A percentile compares a stretch with the other conserved stretches of the same genome.
Evolutionary conservation across 2,888 invertebrate species (phyloP).

Genomic region (Scaeva pyrastri): DNA sequence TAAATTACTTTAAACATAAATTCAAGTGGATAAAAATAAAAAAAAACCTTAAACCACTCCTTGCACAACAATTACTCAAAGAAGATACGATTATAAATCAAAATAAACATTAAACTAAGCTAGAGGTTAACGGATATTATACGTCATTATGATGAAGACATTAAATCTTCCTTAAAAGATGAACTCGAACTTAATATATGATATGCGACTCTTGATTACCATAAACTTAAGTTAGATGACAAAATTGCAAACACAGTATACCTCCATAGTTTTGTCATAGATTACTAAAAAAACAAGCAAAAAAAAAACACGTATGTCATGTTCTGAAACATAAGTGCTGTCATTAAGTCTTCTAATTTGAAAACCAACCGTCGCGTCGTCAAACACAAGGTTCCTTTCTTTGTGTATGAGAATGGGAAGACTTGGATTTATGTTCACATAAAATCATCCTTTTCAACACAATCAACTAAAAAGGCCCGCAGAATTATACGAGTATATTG

Average conservation of each 20-base stretch:
- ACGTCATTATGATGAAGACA: neutral
- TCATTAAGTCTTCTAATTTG: neutral
- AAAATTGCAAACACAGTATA: too few species aligned
- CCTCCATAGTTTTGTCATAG: too few species aligned
- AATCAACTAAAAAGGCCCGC: neutral
- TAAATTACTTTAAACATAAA: neutral
- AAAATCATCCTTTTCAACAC: conserved; percentile 9
- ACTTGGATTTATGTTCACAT: neutral
- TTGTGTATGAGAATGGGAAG: too few species aligned
- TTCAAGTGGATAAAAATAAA: neutral
- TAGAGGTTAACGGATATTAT: too few species aligned
- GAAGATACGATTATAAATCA: neutral
- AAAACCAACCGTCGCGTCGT: neutral
- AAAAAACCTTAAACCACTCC: conserved; percentile 5
- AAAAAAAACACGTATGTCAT: neutral
- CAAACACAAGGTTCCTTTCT: neutral
- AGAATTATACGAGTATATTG: neutral
- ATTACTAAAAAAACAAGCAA: neutral
- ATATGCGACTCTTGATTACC: too few species aligned
- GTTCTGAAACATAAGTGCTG: neutral
- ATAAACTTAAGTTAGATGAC: too few species aligned
- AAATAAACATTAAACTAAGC: neutral
- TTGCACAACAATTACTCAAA: neutral
- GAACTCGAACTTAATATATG: neutral
- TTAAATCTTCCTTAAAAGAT: conserved; percentile 1